Evolutionary conservation across 2,888 invertebrate species (phyloP), one percentile per base, ranked within the genome.

Genomic region (Nemotelus pantherinus): DNA sequence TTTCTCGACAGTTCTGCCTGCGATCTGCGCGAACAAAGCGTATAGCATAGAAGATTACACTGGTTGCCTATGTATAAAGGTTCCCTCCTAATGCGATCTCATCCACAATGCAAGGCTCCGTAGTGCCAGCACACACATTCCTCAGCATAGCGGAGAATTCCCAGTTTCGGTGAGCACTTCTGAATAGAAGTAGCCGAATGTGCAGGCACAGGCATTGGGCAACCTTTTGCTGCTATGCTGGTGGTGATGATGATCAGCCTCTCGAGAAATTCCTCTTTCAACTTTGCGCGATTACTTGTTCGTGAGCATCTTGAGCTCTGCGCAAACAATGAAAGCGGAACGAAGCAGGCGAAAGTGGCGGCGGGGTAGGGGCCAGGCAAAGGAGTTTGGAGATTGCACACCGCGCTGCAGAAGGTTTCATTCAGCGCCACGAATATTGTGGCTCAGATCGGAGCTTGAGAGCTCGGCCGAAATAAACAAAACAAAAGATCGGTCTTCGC

Each of bases 241-340:
- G 25, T 25, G 25, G 25, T 25, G 25, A 25, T 25, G 48, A 48
- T 68, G 67, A 43, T 68, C 50, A 68, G 50, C 50, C 67, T 68
- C 50, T 68, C 50, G 48, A 48, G 50, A 68, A 68, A 50, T 50
- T 68, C n/a, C n/a, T 65, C 67, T 68, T 68, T 68, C 41, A 50
- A 50, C 67, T 48, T 68, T 50, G 67, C 50, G 67, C 67, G 67
- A 47, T 48, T 4, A 25, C 25, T 25, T 25, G 25, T 25, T 25
- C 25, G 25, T 25, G 25, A 25, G 25, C 25, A 25, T 25, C 25
- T 25, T 25, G 25, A 25, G 39, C 58, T 58, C 25, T 25, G 25
- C 25, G 10, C 53, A 53, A 53, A 57, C 57, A 57, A 57, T 25
- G 25, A 57, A 10, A 57, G 25, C 6, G 10, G 6, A 3, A 57